These are phyloP conservation scores for Myopa tessellatipennis DNA, from an alignment of 2,888 invertebrate species.

Conservation along the genomic window DNA sequence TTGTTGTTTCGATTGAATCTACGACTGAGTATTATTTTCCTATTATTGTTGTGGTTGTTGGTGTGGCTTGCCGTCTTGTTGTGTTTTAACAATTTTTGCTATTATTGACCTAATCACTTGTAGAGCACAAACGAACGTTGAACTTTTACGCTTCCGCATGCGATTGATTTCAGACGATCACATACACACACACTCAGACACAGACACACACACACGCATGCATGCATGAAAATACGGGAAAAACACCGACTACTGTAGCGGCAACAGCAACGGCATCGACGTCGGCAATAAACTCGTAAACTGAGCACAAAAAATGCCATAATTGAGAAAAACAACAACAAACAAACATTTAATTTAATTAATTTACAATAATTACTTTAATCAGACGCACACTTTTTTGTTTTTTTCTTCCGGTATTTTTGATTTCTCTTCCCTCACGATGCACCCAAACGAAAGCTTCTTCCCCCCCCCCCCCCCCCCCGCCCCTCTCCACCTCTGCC, in stretches of 20 bases:
- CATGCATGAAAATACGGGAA: neutral
- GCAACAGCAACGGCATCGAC: neutral
- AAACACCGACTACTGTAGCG: neutral
- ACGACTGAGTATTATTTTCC: no score
- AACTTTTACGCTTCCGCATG: constrained; percentile 62
- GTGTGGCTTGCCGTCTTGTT: no score
- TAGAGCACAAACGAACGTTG: constrained; percentile 68
- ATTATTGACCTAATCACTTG: constrained; percentile 69
- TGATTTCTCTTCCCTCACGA: neutral
- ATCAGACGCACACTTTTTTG: neutral
- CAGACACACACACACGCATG: neutral
- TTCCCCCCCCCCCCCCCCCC: neutral
- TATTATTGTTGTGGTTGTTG: no score
- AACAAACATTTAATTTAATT: constrained; percentile 8
- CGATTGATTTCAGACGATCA: neutral
- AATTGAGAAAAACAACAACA: neutral
- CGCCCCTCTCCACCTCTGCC: neutral
- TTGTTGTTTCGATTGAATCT: no score
- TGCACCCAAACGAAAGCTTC: neutral
- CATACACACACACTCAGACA: neutral
- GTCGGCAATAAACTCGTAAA: neutral
- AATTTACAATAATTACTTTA: neutral
- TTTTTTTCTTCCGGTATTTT: constrained; percentile 34
- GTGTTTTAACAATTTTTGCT: constrained; percentile 57
- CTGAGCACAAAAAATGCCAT: neutral